These are phyloP conservation scores for Sitobion miscanthi DNA, from an alignment of 1,140 invertebrate species.

Conservation along the genomic window DNA sequence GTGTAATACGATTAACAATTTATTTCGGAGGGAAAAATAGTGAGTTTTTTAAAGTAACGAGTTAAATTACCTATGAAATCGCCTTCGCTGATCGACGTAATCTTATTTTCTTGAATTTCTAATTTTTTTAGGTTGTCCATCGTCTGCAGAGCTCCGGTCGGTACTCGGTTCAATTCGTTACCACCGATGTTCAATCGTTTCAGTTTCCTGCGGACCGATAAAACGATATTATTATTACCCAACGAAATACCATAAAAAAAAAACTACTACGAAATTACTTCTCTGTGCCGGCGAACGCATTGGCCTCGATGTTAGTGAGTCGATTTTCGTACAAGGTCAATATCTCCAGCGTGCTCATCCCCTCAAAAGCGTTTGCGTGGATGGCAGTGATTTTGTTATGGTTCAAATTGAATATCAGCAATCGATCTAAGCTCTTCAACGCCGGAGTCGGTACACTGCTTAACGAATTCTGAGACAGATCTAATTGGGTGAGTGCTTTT, in stretches of 20 bases:
- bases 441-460: conserved; percentile 79
- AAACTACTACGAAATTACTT: conserved; percentile 69
- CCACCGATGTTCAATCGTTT: conserved; percentile 85
- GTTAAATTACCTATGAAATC: conserved; percentile 78
- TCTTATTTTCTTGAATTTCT: conserved; percentile 86
- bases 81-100: conserved; percentile 76
- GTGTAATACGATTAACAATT: neutral
- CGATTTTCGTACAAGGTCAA: conserved; percentile 88
- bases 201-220: conserved; percentile 71
- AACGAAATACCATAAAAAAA: neutral
- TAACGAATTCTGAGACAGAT: conserved; percentile 81
- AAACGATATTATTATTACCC: neutral
- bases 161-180: conserved; percentile 77
- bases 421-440: conserved; percentile 77
- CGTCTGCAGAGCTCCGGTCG: conserved; percentile 77
- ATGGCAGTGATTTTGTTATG: conserved; percentile 83
- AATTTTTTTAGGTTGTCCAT: conserved; percentile 81
- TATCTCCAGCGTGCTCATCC: conserved; percentile 83
- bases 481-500: conserved; percentile 80
- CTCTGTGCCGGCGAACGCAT: conserved; percentile 83
- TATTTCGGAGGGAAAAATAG: neutral
- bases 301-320: conserved; percentile 76
- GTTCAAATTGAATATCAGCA: conserved; percentile 87
- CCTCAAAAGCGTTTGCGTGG: conserved; percentile 80
- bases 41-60: neutral